Evolutionary conservation across 1,140 invertebrate genomes (phyloP).

Genomic region (Trachelipus rathkii): DNA sequence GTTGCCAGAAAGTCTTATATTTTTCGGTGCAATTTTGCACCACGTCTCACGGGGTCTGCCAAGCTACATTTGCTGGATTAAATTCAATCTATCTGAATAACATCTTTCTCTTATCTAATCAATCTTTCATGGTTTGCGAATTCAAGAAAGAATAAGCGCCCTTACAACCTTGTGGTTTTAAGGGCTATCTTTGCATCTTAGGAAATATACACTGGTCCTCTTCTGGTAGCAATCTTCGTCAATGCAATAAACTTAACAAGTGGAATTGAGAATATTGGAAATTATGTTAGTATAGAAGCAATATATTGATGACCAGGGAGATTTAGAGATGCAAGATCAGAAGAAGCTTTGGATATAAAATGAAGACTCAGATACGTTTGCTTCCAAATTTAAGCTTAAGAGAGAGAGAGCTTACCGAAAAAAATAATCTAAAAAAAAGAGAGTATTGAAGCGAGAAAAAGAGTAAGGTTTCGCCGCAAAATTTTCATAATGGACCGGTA

Average conservation of each 20-base stretch:
- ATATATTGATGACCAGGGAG: slow-evolving; percentile 44
- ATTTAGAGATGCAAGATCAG: slow-evolving; percentile 42
- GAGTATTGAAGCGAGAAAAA: no score
- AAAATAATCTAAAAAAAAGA: no score
- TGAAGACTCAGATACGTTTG: no score
- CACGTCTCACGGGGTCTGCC: background rate
- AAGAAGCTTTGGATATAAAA: slow-evolving; percentile 20
- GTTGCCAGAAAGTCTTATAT: slow-evolving; percentile 30
- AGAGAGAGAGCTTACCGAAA: no score
- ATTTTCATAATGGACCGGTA: no score
- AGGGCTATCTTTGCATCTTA: slow-evolving; percentile 21
- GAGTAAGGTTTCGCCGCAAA: no score
- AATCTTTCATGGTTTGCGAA: slow-evolving; percentile 44
- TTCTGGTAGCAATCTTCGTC: slow-evolving; percentile 44
- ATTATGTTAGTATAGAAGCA: slow-evolving; percentile 41
- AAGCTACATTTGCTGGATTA: slow-evolving; percentile 45
- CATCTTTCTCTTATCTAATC: slow-evolving; percentile 46
- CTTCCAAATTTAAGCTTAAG: no score
- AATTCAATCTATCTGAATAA: slow-evolving; percentile 47
- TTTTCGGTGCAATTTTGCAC: slow-evolving; percentile 39
- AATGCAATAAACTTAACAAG: slow-evolving; percentile 46
- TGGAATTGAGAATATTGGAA: slow-evolving; percentile 46
- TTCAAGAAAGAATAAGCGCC: slow-evolving; percentile 6
- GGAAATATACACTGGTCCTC: slow-evolving; percentile 31
- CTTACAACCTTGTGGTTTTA: background rate